Conservation (phyloP, 2,113 vertebrate genomes). For the Lontra canadensis region DNA sequence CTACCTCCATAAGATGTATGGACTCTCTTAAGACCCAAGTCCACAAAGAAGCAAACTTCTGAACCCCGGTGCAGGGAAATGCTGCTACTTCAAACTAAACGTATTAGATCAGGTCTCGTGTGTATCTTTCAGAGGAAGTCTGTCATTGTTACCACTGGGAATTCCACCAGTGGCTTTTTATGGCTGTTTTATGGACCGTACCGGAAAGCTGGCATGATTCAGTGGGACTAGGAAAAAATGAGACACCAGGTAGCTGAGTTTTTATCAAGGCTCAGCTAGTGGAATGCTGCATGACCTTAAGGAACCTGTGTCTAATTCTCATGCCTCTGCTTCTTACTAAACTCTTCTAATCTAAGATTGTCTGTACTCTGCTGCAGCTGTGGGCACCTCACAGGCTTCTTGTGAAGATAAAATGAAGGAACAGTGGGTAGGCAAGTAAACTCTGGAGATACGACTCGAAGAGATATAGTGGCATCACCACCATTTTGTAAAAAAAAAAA, state of each 20-base stretch:
- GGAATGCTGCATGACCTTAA: neutral
- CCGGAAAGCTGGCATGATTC: neutral
- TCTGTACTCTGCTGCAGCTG: neutral
- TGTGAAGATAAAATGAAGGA: neutral
- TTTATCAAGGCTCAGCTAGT: neutral
- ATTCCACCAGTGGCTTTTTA: neutral
- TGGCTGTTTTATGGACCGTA: neutral
- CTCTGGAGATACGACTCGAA: neutral
- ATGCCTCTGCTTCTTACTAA: neutral
- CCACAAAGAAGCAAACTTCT: neutral
- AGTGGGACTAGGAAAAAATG: neutral
- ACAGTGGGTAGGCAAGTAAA: neutral
- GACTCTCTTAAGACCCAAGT: neutral
- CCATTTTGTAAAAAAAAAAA: neutral
- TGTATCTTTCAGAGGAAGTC: neutral
- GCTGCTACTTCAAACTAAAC: neutral
- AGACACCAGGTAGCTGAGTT: neutral
- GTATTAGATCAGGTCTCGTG: neutral
- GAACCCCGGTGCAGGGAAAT: neutral
- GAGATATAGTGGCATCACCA: neutral
- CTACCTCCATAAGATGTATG: neutral
- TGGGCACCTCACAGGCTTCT: neutral
- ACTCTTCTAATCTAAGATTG: neutral
- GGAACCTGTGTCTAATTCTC: neutral
- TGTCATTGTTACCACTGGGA: neutral